Evolutionary conservation across 2,888 invertebrate species (phyloP), one percentile per base, ranked within the genome.

Genomic region (Pandemis cinnamomeana): DNA sequence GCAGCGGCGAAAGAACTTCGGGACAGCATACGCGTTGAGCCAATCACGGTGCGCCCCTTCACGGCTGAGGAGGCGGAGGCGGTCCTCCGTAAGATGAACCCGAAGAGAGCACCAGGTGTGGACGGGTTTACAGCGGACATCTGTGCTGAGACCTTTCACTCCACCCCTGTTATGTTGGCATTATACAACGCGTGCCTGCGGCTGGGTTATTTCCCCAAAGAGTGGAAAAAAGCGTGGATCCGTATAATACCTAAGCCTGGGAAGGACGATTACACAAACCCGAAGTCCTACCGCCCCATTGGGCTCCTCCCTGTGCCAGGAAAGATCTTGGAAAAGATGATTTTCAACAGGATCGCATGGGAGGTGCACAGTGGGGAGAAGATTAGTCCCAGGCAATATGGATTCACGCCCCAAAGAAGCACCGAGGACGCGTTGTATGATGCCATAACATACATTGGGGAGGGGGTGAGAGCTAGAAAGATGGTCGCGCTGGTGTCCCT

Each of bases 371-470:
- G n/a, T n/a, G n/a, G n/a, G n/a, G 41, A 2, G 0, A 2, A 13
- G n/a, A 11, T 67, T 0, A 44, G 42, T 2, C 15, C 15, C 5
- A 20, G 63, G 8, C 75, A 75, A n/a, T n/a, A n/a, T n/a, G n/a
- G n/a, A n/a, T n/a, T n/a, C n/a, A n/a, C n/a, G n/a, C n/a, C n/a
- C n/a, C 46, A 46, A 27, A 36, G 15, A 5, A 60, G 51, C 51
- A 74, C 74, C 8, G 74, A 74, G 44, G 74, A 74, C 44, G 70
- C 74, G 13, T 48, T 75, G 11, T 75, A 67, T 20, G 42, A 67
- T 0, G 15, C 46, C 0, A 20, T 67, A 0, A 20, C 67, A 2
- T 41, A 11, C 0, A 42, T 75, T 5, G 6, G 41, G 48, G 13
- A 27, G 27, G 58, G 53, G 2, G 7, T 67, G 0, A 41, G 10